Base-by-base conservation (phyloP, 2,113 vertebrate genomes). In the Theropithecus gelada region DNA sequence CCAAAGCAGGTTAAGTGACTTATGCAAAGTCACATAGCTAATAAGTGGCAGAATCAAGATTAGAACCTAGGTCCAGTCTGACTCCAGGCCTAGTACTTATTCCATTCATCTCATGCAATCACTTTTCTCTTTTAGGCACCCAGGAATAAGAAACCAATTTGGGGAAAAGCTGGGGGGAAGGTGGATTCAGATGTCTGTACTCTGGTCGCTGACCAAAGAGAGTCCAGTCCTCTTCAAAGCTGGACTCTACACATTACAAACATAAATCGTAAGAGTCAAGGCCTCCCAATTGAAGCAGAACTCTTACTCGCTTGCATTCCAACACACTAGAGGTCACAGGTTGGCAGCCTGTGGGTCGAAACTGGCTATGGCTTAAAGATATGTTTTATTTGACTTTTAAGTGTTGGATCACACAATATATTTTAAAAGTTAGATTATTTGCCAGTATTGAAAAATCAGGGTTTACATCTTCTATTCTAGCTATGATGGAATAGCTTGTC, bases 341-440 rank as follows among this genome's bases (percentile, higher is more conserved):
- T 5, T 38, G 88, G 94, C 59, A 92, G 80, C 84, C 72, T 30
- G 8, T 6, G 72, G 79, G 27, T 61, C 76, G 52, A 61, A 66
- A n/a, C n/a, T 43, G 90, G 6, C 52, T 55, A 2, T 55, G 52
- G 76, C 64, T 59, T 64, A n/a, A 11, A 80, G 40, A 43, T 4
- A 22, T 57, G 38, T 76, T 96, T 83, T 90, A 72, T 72, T 94
- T 95, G 91, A 20, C 81, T 73, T 35, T 30, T 38, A 9, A 17
- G 20, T 38, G 50, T 88, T 87, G 82, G 22, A 85, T 93, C 75
- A 76, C 64, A 87, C 20, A 40, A 27, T 35, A 22, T 70, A 48
- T 57, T 83, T 96, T 94, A 61, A 87, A 89, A 96, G 59, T 91
- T 82, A 89, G 75, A 68, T 50, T 45, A 1, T 0, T n/a, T 61